Percentiles rank a stretch among this genome's conserved stretches.
Conservation (phyloP, 2,797 vertebrate species). For the Myotis findleyi region DNA sequence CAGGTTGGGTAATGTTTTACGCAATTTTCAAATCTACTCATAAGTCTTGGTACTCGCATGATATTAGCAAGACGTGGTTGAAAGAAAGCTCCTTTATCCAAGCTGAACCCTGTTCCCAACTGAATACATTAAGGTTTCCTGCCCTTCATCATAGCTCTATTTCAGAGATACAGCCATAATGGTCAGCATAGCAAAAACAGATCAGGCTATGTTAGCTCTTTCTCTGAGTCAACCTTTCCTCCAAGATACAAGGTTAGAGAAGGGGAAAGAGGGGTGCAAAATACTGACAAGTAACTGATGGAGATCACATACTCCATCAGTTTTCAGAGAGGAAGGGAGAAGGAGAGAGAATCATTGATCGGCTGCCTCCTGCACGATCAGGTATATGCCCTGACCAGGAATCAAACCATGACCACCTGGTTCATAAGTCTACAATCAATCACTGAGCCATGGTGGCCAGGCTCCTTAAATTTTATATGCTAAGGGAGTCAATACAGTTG, state of each 20-base stretch:
- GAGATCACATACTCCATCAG: neutral
- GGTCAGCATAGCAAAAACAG: neutral
- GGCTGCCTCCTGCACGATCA: too few relatives aligned
- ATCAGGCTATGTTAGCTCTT: neutral
- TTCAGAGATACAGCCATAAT: neutral
- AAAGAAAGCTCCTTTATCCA: neutral
- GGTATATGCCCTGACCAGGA: too few relatives aligned
- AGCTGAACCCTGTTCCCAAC: neutral
- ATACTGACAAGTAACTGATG: neutral
- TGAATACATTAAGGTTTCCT: constrained; percentile 2
- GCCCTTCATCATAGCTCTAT: neutral
- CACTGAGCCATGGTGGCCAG: too few relatives aligned
- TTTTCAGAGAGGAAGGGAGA: too few relatives aligned
- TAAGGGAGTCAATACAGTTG: neutral
- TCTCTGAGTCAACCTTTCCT: neutral
- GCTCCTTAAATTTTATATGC: neutral
- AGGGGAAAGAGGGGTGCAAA: neutral
- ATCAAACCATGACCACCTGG: too few relatives aligned
- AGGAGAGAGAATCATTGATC: too few relatives aligned
- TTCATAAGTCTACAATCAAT: too few relatives aligned
- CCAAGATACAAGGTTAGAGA: neutral
- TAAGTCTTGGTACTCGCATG: neutral
- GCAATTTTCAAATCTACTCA: neutral
- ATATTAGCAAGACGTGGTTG: neutral
- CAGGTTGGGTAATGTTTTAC: neutral